Percentiles rank a stretch among this genome's conserved stretches.
phyloP scores from a whole-genome alignment of 1,140 invertebrate genomes.

The Lysiphlebus fabarum region DNA sequence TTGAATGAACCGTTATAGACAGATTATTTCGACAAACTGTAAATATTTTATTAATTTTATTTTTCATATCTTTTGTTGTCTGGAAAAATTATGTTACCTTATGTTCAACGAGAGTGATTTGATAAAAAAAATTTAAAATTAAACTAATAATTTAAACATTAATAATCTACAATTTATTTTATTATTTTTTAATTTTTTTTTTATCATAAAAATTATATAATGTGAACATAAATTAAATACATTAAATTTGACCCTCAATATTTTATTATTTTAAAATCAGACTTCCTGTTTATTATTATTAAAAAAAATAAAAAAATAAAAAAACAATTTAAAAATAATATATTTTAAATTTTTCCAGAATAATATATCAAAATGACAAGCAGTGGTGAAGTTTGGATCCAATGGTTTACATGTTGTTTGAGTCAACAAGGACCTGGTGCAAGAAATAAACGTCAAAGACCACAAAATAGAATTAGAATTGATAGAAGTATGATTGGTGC shows the following conservation, averaged over 20 bases:
- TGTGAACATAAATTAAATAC: background rate
- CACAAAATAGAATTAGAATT: conserved; percentile 69
- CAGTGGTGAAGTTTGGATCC: conserved; percentile 75
- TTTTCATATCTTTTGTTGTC: too few species aligned
- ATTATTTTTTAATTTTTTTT: background rate
- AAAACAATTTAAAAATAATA: background rate
- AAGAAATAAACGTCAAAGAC: conserved; percentile 62
- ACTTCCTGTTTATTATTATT: too few species aligned
- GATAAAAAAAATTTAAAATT: background rate
- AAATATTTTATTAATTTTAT: background rate
- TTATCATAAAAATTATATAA: background rate
- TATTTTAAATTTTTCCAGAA: background rate
- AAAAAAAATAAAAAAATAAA: too few species aligned
- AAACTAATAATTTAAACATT: background rate
- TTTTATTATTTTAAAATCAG: too few species aligned
- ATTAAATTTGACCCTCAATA: background rate
- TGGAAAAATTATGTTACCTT: background rate
- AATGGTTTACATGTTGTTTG: conserved; percentile 82
- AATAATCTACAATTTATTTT: too few species aligned
- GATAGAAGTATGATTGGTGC: conserved; percentile 90
- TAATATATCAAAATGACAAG: conserved; percentile 58
- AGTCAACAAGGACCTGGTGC: conserved; percentile 65
- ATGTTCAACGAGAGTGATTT: background rate
- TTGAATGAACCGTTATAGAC: background rate
- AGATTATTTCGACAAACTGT: conserved; percentile 8